These are phyloP conservation scores for Heliconius nattereri DNA, from an alignment of 1,140 invertebrate species.

Conservation along the genomic window DNA sequence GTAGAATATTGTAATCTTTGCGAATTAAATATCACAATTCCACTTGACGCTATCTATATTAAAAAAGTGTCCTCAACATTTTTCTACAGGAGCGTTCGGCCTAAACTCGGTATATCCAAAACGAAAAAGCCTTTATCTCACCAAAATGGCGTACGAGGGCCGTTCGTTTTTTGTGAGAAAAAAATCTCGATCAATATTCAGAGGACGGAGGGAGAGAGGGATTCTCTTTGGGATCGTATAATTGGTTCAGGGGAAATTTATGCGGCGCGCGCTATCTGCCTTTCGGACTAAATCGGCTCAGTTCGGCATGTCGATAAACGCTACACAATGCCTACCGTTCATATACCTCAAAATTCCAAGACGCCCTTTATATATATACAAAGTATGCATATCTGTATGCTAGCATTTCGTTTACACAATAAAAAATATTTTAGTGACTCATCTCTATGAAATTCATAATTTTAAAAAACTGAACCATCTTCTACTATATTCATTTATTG, in stretches of 20 bases:
- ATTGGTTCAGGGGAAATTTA: slow-evolving; percentile 72
- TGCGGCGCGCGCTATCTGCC: slow-evolving; percentile 61
- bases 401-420: neutral
- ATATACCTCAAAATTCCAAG: slow-evolving; percentile 31
- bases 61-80: slow-evolving; percentile 47
- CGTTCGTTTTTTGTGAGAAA: slow-evolving; percentile 64
- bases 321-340: slow-evolving; percentile 49
- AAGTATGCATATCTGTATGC: neutral
- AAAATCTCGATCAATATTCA: slow-evolving; percentile 76
- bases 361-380: slow-evolving; percentile 16
- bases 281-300: slow-evolving; percentile 52
- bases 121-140: slow-evolving; percentile 68
- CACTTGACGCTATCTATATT: slow-evolving; percentile 44
- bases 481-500: neutral
- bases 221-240: slow-evolving; percentile 58
- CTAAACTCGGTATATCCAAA: slow-evolving; percentile 59
- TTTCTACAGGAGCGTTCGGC: slow-evolving; percentile 55
- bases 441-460: too few relatives aligned
- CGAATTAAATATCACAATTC: slow-evolving; percentile 34
- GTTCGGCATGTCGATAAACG: slow-evolving; percentile 59
- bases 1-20: slow-evolving; percentile 25
- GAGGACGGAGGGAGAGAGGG: slow-evolving; percentile 57
- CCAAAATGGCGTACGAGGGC: slow-evolving; percentile 63
- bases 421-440: neutral
- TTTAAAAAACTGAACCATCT: too few relatives aligned